Conservation (phyloP, 2,888 invertebrate species). For the Apamea crenata region DNA sequence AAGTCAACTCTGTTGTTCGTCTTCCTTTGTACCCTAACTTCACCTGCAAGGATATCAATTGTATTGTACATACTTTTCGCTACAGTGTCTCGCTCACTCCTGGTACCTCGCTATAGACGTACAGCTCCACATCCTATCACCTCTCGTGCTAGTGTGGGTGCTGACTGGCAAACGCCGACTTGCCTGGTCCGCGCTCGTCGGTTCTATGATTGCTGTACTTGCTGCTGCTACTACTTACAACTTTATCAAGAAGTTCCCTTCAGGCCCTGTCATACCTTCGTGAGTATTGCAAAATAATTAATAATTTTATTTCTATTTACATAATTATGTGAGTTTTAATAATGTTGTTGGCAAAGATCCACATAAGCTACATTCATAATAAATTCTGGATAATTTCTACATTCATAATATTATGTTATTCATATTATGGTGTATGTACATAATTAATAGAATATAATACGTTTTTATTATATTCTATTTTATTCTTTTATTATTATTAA, state of each 20-base stretch:
- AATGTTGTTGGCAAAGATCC: background rate
- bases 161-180: slow-evolving; percentile 68
- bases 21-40: background rate
- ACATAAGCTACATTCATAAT: background rate
- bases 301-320: background rate
- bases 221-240: slow-evolving; percentile 73
- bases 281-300: slow-evolving; percentile 64
- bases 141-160: slow-evolving; percentile 79
- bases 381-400: background rate
- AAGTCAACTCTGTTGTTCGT: background rate
- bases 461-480: background rate
- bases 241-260: slow-evolving; percentile 73
- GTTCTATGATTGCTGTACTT: slow-evolving; percentile 67
- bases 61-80: slow-evolving; percentile 22
- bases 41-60: background rate
- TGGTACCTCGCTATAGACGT: slow-evolving; percentile 85
- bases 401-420: background rate
- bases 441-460: background rate
- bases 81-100: slow-evolving; percentile 79
- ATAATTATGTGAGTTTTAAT: background rate
- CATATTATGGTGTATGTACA: background rate
- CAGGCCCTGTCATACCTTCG: slow-evolving; percentile 69
- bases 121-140: slow-evolving; percentile 81
- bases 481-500: no score
- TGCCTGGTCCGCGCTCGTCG: slow-evolving; percentile 75